Evolutionary conservation across 2,113 vertebrate species (phyloP).

Genomic region (Percopsis transmontana): DNA sequence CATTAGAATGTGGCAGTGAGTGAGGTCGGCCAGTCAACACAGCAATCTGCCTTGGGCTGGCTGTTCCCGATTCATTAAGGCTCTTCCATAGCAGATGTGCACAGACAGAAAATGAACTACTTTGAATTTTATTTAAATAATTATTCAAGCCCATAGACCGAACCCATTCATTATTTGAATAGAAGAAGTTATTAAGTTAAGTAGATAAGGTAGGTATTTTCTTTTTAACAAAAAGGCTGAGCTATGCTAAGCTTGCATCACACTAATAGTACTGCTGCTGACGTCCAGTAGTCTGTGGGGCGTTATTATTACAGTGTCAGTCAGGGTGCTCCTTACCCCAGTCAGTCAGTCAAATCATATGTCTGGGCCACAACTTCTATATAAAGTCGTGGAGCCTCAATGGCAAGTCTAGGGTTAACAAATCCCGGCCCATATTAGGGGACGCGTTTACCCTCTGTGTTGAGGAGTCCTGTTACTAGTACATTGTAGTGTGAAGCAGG

Average conservation of each 20-base stretch:
- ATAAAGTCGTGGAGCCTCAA: constrained; percentile 20
- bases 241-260: too few relatives aligned
- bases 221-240: too few relatives aligned
- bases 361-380: constrained; percentile 44
- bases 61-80: constrained; percentile 7
- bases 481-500: constrained; percentile 31
- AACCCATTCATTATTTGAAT: too few relatives aligned
- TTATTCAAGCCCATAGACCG: too few relatives aligned
- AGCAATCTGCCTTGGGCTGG: constrained; percentile 12
- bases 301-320: constrained; percentile 39
- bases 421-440: constrained; percentile 24
- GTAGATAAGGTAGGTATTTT: too few relatives aligned
- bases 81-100: not conserved
- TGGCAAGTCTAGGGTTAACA: constrained; percentile 41
- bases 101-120: not conserved
- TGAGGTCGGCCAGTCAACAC: constrained; percentile 15
- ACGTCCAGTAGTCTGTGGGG: constrained; percentile 19
- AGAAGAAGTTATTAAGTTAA: too few relatives aligned
- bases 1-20: constrained; percentile 52
- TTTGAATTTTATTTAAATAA: too few relatives aligned
- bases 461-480: constrained; percentile 41
- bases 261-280: constrained; percentile 16
- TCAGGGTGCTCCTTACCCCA: constrained; percentile 39
- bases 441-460: constrained; percentile 47
- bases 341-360: constrained; percentile 21